phyloP scores from a whole-genome alignment of 2,888 invertebrate species.

The Nephrotoma appendiculata region DNA sequence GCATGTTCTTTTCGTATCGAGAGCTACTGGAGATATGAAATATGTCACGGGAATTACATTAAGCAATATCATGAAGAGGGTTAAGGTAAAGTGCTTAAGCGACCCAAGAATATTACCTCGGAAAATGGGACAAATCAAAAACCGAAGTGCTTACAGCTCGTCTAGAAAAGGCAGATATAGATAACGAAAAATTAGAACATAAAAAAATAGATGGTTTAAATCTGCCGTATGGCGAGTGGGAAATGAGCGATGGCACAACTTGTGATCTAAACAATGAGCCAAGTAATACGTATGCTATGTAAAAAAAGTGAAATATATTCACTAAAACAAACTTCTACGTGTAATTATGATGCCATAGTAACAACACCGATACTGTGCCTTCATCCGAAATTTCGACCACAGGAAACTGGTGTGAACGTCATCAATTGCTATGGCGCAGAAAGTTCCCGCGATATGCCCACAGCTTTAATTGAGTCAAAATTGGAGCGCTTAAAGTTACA shows the following conservation, averaged over 20 bases:
- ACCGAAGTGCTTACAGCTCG: conserved; percentile 41
- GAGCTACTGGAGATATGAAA: conserved; percentile 92
- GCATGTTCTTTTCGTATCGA: conserved; percentile 77
- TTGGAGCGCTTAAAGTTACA: conserved; percentile 53
- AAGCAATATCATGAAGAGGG: conserved; percentile 93
- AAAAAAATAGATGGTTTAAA: conserved; percentile 78
- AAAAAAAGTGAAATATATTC: conserved; percentile 84
- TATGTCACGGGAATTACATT: conserved; percentile 84
- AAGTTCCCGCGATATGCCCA: neutral
- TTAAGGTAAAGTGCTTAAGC: conserved; percentile 70
- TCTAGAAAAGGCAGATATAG: conserved; percentile 33
- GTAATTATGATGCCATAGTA: conserved; percentile 86
- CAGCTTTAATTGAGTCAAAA: conserved; percentile 36
- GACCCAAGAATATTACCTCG: conserved; percentile 75
- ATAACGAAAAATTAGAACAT: conserved; percentile 40
- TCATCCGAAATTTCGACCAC: conserved; percentile 76
- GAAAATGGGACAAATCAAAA: conserved; percentile 55
- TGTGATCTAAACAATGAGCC: conserved; percentile 86
- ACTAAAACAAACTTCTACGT: conserved; percentile 83
- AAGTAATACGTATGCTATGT: conserved; percentile 85
- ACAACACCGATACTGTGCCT: conserved; percentile 73
- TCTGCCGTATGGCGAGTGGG: conserved; percentile 76
- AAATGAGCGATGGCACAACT: conserved; percentile 75
- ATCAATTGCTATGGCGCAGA: conserved; percentile 44
- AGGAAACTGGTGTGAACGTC: conserved; percentile 59